Conservation (phyloP, 2,888 invertebrate species). For the Julus scanicus region DNA sequence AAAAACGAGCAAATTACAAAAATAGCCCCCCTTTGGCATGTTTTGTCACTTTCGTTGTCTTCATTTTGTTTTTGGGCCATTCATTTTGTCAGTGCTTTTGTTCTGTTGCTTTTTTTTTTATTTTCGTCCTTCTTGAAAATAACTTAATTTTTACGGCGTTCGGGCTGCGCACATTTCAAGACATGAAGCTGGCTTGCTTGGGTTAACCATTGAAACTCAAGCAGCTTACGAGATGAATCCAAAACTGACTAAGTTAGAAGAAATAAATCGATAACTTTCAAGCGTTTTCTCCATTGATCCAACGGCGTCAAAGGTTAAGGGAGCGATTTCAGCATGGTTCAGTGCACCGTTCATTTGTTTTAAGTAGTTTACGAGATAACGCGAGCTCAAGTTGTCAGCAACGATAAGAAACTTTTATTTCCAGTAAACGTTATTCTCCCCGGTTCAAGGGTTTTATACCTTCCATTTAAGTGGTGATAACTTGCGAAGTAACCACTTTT, state of each 20-base stretch:
- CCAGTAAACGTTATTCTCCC: too few species aligned
- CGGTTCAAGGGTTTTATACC: too few species aligned
- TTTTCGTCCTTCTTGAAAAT: conserved; percentile 26
- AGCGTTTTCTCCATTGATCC: neutral
- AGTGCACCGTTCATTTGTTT: too few species aligned
- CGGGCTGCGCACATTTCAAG: neutral
- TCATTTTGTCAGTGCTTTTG: conserved; percentile 27
- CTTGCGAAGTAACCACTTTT: too few species aligned
- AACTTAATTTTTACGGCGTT: conserved; percentile 20
- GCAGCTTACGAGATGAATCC: neutral
- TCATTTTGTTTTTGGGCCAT: conserved; percentile 17
- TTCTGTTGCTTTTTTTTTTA: neutral
- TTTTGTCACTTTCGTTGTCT: conserved; percentile 22
- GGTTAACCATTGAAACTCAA: neutral
- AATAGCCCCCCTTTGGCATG: conserved; percentile 14
- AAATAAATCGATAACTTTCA: neutral
- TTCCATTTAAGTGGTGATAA: too few species aligned
- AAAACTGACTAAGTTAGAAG: neutral
- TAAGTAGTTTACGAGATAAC: too few species aligned
- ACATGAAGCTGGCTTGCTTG: neutral
- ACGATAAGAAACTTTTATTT: too few species aligned
- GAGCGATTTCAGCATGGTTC: neutral
- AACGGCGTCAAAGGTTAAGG: neutral
- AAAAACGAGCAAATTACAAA: conserved; percentile 17
- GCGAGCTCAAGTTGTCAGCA: too few species aligned